phyloP scores from a whole-genome alignment of 2,113 vertebrate genomes.

The Sander lucioperca region DNA sequence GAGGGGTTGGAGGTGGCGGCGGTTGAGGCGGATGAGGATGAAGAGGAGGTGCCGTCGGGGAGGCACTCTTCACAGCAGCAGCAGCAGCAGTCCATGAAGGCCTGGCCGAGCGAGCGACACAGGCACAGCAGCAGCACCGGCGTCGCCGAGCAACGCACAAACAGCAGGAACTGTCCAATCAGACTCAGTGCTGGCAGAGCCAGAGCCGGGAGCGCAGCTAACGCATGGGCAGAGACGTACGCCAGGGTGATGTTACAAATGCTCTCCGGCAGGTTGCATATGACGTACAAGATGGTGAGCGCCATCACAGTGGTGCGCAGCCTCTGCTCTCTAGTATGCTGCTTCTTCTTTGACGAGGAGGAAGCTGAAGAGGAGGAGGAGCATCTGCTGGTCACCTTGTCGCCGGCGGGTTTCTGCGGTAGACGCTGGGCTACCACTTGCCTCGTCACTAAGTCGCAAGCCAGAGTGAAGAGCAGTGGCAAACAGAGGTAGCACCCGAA shows the following conservation, averaged over 20 bases:
- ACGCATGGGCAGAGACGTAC: conserved; percentile 84
- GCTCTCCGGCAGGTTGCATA: conserved; percentile 90
- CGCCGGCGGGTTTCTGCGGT: conserved; percentile 47
- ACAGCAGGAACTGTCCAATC: conserved; percentile 93
- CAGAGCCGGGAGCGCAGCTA: conserved; percentile 83
- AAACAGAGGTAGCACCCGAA: conserved; percentile 97
- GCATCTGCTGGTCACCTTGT: conserved; percentile 30
- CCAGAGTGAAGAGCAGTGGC: conserved; percentile 93
- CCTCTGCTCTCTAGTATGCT: conserved; percentile 81
- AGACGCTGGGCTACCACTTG: conserved; percentile 74
- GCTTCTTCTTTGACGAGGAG: conserved; percentile 66
- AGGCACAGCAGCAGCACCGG: conserved; percentile 91
- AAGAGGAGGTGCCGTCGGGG: conserved; percentile 53
- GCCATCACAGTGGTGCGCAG: conserved; percentile 89
- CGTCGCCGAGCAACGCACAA: conserved; percentile 88
- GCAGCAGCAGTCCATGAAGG: conserved; percentile 97
- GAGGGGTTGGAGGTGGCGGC: conserved; percentile 71
- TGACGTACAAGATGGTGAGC: conserved; percentile 85
- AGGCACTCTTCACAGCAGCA: conserved; percentile 93
- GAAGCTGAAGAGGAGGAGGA: conserved; percentile 65
- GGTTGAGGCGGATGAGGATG: conserved; percentile 63
- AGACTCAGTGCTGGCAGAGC: conserved; percentile 80
- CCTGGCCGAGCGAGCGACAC: conserved; percentile 91
- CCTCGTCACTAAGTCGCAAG: conserved; percentile 92
- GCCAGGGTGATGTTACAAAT: conserved; percentile 88